phyloP scores from a whole-genome alignment of 2,113 vertebrate genomes.

The Xerus inauris region DNA sequence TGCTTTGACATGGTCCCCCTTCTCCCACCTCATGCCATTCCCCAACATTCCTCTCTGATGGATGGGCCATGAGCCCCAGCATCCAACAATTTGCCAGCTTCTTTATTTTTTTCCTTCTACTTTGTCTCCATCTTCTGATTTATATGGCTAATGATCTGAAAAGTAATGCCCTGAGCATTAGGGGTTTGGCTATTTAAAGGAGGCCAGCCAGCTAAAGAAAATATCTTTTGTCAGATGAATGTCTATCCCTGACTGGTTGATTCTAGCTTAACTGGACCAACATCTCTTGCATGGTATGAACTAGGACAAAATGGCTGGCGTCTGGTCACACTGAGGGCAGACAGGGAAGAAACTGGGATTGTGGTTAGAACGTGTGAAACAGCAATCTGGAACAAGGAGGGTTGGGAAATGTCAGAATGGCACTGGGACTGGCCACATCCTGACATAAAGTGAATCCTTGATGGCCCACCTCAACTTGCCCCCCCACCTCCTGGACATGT shows the following conservation, averaged over 20 bases:
- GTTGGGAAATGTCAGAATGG: background rate
- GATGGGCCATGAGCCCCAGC: background rate
- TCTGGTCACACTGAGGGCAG: background rate
- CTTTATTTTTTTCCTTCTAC: conserved; percentile 45
- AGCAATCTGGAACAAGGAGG: background rate
- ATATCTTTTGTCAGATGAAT: conserved; percentile 9
- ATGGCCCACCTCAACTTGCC: background rate
- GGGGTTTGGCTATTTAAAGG: conserved; percentile 19
- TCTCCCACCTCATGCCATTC: background rate
- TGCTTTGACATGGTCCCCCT: background rate
- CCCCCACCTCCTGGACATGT: background rate
- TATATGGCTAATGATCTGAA: conserved; percentile 50
- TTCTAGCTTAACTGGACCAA: background rate
- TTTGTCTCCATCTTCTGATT: conserved; percentile 70
- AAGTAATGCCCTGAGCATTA: background rate
- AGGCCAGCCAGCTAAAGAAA: background rate
- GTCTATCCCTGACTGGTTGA: background rate
- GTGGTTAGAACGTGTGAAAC: background rate
- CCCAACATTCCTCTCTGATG: background rate
- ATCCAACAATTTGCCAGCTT: background rate
- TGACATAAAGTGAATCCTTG: background rate
- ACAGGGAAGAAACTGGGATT: background rate
- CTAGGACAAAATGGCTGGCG: background rate
- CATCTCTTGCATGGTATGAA: background rate
- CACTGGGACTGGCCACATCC: background rate